phyloP scores from a whole-genome alignment of 2,113 vertebrate genomes.

The Progne subis region DNA sequence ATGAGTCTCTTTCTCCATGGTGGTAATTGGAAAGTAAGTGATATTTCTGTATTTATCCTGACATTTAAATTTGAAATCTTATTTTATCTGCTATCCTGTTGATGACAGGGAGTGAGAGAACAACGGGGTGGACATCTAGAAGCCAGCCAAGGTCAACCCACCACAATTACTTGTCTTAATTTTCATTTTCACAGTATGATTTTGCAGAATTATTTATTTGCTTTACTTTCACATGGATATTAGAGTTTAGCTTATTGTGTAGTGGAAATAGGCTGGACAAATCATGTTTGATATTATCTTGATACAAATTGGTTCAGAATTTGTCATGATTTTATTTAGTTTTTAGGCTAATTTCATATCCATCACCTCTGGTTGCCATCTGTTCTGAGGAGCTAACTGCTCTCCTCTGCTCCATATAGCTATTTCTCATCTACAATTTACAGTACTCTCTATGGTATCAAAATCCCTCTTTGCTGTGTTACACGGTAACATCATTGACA shows the following conservation, averaged over 20 bases:
- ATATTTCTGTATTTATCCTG: neutral
- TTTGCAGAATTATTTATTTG: neutral
- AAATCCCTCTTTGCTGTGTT: neutral
- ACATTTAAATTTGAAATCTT: neutral
- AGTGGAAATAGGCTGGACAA: neutral
- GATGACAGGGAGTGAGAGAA: neutral
- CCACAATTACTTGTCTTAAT: neutral
- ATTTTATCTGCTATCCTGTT: neutral
- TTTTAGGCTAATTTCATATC: neutral
- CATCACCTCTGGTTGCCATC: neutral
- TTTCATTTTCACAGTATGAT: neutral
- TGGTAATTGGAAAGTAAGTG: neutral
- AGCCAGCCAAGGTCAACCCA: neutral
- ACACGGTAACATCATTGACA: neutral
- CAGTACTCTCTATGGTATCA: neutral
- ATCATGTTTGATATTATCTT: neutral
- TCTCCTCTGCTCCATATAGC: neutral
- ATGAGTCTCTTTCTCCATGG: neutral
- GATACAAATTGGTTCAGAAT: neutral
- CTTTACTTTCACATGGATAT: neutral
- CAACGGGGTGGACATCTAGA: neutral
- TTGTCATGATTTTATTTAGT: neutral
- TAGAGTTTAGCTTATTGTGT: neutral
- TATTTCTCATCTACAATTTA: neutral
- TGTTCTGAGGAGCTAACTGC: neutral